Evolutionary conservation across 2,113 vertebrate species (phyloP).

Genomic region (Arothron firmamentum): DNA sequence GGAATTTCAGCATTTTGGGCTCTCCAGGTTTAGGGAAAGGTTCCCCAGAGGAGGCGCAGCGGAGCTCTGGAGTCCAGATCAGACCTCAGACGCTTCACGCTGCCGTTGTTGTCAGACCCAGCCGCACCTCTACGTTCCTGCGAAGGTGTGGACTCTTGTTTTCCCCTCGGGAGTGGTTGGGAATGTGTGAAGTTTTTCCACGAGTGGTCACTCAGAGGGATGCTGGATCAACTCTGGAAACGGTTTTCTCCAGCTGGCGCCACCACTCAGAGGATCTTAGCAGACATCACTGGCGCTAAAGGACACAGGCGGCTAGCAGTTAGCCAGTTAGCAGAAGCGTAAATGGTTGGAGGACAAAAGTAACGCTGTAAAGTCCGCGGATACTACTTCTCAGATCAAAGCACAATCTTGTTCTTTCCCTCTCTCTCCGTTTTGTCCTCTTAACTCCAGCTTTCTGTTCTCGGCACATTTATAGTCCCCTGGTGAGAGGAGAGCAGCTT

Average conservation of each 20-base stretch:
- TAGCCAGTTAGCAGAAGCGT: constrained; percentile 34
- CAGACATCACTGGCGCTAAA: background rate
- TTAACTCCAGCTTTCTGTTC: constrained; percentile 13
- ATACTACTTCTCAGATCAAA: constrained; percentile 4
- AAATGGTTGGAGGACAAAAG: constrained; percentile 35
- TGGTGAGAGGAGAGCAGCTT: constrained; percentile 33
- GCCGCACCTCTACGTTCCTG: constrained; percentile 50
- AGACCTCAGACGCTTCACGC: background rate
- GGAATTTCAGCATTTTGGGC: constrained; percentile 20
- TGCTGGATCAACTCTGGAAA: constrained; percentile 39
- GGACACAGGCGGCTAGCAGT: no score
- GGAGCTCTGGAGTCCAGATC: no score
- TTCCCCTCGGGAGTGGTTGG: constrained; percentile 48
- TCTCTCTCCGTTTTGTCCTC: background rate
- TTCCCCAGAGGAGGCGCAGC: no score
- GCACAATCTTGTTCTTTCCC: constrained; percentile 16
- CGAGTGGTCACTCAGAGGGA: constrained; percentile 27
- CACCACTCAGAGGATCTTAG: constrained; percentile 28
- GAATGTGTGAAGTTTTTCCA: constrained; percentile 62
- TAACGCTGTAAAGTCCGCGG: constrained; percentile 20
- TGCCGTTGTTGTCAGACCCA: constrained; percentile 71
- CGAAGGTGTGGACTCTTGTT: constrained; percentile 59
- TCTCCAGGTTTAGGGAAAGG: constrained; percentile 3
- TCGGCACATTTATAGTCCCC: constrained; percentile 9
- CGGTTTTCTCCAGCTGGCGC: constrained; percentile 20